Evolutionary conservation across 1,140 invertebrate species (phyloP), one percentile per base, ranked within the genome.

Genomic region (Drosophila novamexicana): DNA sequence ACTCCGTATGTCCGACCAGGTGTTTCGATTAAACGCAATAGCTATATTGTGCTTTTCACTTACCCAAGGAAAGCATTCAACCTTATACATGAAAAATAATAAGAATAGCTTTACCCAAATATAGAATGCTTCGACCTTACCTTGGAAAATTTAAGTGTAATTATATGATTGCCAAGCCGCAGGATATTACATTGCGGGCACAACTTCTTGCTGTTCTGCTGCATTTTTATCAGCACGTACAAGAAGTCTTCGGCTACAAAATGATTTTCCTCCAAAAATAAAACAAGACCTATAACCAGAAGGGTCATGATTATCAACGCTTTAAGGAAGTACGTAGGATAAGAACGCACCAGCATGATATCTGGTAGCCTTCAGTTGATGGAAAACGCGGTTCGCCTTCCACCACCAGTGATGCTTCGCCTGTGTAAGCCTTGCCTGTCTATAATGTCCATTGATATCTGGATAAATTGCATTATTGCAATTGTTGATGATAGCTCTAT

Each of bases 1-100:
- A 42, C 94, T 94, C 85, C 96, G 95, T 49, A 99, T 95, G 73
- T 96, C 94, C 18, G 94, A 93, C 98, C 98, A 99, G 1, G 98
- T 96, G 7, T 94, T 95, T 22, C 96, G 95, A 91, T 98, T 97
- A 73, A 99, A 97, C 0, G 96, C 97, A 5, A 54, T 9, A 7
- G 34, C 52, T 7, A 18, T n/a, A 54, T 8, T 16, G 8, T 54
- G 32, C 9, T 37, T 0, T 4, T 18, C 52, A 1, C 32, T 37
- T 1, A 8, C 8, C 52, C 52, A 54, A 6, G 52, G 32, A 9
- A 34, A 10, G 8, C 14, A 18, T 53, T 37, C 12, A 16, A 37
- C 32, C 32, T 54, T 4, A 14, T 7, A 14, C 12, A 47, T 12
- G 2, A 4, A 54, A 1, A 18, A 1, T 9, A n/a, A 16, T 1